Evolutionary conservation across 2,888 invertebrate genomes (phyloP).

Genomic region (Tineola bisselliella): DNA sequence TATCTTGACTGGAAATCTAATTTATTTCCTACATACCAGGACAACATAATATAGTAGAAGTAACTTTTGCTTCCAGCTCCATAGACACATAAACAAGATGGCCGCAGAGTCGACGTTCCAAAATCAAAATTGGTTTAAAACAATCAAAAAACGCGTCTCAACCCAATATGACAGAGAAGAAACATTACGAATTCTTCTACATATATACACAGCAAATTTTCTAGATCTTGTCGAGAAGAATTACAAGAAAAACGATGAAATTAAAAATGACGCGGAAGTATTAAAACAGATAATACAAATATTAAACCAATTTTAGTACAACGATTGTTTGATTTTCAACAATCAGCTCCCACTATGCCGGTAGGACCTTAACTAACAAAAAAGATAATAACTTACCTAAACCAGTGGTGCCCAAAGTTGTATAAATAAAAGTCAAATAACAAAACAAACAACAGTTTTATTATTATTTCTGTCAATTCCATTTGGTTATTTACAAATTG

Average conservation of each 20-base stretch:
- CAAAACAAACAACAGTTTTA: too few species aligned
- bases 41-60: neutral
- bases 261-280: neutral
- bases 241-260: neutral
- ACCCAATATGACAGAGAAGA: conserved; percentile 21
- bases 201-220: conserved; percentile 30
- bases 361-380: too few species aligned
- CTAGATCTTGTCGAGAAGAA: conserved; percentile 34
- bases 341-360: too few species aligned
- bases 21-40: too few species aligned
- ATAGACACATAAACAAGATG: conserved; percentile 37
- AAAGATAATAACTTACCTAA: too few species aligned
- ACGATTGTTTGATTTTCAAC: too few species aligned
- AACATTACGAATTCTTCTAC: conserved; percentile 31
- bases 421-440: too few species aligned
- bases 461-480: too few species aligned
- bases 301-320: neutral
- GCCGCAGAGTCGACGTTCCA: conserved; percentile 32
- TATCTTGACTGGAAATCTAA: too few species aligned
- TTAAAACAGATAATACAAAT: neutral
- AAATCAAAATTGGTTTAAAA: conserved; percentile 38
- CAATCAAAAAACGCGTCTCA: conserved; percentile 33
- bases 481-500: too few species aligned
- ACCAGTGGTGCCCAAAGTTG: too few species aligned
- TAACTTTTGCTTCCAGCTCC: conserved; percentile 38